A percentile compares a stretch with the other conserved stretches of the same genome.
Conservation (phyloP, 2,113 vertebrate species). For the Syngnathus floridae region DNA sequence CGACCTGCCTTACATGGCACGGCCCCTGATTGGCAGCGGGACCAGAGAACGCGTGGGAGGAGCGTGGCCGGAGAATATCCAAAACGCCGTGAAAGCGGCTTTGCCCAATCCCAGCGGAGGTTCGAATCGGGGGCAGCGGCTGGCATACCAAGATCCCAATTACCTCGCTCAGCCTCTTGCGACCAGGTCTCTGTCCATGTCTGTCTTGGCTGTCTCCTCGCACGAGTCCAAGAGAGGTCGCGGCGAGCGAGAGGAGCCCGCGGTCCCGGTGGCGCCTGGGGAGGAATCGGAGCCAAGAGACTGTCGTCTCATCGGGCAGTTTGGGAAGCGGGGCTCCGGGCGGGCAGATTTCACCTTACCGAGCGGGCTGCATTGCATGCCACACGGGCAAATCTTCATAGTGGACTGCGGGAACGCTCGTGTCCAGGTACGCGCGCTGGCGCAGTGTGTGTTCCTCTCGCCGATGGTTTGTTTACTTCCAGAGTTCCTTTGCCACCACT, state of each 20-base stretch:
- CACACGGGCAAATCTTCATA: slow-evolving; percentile 69
- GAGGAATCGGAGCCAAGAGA: slow-evolving; percentile 46
- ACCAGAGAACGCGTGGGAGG: slow-evolving; percentile 28
- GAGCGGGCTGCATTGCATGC: slow-evolving; percentile 68
- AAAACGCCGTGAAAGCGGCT: slow-evolving; percentile 24
- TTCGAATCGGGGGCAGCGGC: slow-evolving; percentile 21
- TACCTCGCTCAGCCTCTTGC: slow-evolving; percentile 23
- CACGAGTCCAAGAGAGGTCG: slow-evolving; percentile 41
- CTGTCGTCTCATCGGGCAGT: slow-evolving; percentile 58
- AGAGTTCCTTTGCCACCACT: background rate
- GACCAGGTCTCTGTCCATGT: slow-evolving; percentile 59
- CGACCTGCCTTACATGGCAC: slow-evolving; percentile 60
- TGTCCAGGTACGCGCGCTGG: slow-evolving; percentile 53
- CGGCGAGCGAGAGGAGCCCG: slow-evolving; percentile 39
- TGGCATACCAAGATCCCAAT: slow-evolving; percentile 7
- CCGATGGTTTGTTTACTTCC: background rate
- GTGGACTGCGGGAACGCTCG: slow-evolving; percentile 78
- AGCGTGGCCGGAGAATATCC: slow-evolving; percentile 30
- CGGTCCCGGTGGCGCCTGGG: slow-evolving; percentile 36
- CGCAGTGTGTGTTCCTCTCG: background rate
- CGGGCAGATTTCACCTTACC: slow-evolving; percentile 71
- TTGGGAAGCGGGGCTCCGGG: slow-evolving; percentile 75
- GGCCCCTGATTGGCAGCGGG: slow-evolving; percentile 36
- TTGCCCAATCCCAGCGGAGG: slow-evolving; percentile 23
- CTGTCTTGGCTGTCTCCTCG: slow-evolving; percentile 52